These are phyloP conservation scores for Apteryx owenii DNA, from an alignment of 2,113 vertebrate species.

Conservation along the genomic window DNA sequence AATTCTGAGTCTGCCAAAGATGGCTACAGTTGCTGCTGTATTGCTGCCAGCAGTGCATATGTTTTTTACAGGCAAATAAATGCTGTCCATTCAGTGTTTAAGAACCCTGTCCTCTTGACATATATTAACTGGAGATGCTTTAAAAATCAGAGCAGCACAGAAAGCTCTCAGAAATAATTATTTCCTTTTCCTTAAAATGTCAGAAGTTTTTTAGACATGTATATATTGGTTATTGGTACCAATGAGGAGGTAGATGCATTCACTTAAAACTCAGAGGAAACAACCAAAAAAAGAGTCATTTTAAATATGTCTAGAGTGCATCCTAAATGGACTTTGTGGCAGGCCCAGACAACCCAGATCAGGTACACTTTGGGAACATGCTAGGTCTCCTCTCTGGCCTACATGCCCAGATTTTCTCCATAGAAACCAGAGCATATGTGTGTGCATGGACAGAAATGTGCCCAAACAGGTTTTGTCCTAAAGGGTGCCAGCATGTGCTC, in stretches of 20 bases:
- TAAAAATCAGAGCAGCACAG: not conserved
- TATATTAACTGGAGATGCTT: conserved; percentile 36
- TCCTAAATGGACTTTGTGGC: not conserved
- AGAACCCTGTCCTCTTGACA: conserved; percentile 13
- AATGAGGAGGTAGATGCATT: not conserved
- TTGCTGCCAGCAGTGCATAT: conserved; percentile 36
- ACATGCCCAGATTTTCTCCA: not conserved
- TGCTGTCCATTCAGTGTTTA: conserved; percentile 44
- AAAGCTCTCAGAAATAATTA: not conserved
- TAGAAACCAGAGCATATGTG: not conserved
- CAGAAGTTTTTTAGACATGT: not conserved
- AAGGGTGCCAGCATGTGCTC: not conserved
- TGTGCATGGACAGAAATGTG: not conserved
- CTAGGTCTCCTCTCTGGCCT: not conserved
- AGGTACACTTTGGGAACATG: not conserved
- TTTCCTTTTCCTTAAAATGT: not conserved
- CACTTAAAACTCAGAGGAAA: not conserved
- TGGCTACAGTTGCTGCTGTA: conserved; percentile 9
- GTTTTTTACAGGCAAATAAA: conserved; percentile 42
- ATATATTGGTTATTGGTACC: not conserved
- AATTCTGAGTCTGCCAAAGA: conserved; percentile 30
- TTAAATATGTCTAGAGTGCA: not conserved
- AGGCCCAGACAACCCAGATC: not conserved
- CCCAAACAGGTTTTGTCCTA: conserved; percentile 13
- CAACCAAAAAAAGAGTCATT: not conserved